These are phyloP conservation scores for Craseonycteris thonglongyai DNA, from an alignment of 2,113 vertebrate genomes.

Conservation along the genomic window DNA sequence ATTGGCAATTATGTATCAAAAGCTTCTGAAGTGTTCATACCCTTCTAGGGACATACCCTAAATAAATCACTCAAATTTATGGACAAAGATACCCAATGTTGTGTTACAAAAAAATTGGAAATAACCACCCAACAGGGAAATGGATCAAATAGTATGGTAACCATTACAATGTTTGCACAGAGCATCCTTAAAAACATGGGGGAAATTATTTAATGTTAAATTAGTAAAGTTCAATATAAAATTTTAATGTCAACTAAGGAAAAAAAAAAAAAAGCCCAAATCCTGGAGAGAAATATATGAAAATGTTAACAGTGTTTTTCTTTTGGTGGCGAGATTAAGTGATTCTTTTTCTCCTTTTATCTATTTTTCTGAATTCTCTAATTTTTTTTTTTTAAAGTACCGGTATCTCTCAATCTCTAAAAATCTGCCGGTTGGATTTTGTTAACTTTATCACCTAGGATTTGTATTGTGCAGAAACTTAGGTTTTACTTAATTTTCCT, in stretches of 20 bases:
- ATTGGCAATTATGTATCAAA: neutral
- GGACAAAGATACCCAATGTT: neutral
- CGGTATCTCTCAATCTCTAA: neutral
- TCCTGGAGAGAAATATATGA: neutral
- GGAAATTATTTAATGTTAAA: neutral
- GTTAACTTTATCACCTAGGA: neutral
- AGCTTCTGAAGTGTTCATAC: neutral
- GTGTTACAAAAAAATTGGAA: neutral
- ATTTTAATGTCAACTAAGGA: neutral
- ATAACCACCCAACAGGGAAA: neutral
- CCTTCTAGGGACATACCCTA: neutral
- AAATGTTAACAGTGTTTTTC: neutral
- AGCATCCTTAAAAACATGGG: neutral
- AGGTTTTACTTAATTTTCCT: neutral
- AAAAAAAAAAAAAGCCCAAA: neutral
- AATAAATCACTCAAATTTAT: neutral
- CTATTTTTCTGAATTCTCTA: neutral
- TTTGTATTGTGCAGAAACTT: neutral
- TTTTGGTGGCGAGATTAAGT: neutral
- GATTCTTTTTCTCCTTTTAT: neutral
- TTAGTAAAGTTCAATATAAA: neutral
- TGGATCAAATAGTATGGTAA: neutral
- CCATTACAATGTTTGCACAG: neutral
- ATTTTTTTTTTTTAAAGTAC: no score
- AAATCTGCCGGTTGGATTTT: neutral